Evolutionary conservation across 2,888 invertebrate genomes (phyloP).

Genomic region (Cryptus viduatorius): DNA sequence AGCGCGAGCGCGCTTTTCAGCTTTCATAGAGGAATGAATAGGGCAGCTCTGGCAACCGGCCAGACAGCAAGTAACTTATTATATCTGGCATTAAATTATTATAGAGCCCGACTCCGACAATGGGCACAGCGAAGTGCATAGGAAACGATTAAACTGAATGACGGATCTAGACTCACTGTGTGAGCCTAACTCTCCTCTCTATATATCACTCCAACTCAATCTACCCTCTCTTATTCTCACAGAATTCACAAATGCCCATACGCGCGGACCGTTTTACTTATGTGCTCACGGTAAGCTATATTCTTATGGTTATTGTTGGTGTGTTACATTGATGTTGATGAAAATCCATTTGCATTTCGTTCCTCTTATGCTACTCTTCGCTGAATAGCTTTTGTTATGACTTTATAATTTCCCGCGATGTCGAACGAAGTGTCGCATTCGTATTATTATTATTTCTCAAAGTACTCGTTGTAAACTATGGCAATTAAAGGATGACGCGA

Average conservation of each 20-base stretch:
- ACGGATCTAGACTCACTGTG: constrained; percentile 77
- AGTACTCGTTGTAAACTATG: neutral
- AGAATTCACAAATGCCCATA: constrained; percentile 22
- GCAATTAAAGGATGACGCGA: constrained; percentile 1
- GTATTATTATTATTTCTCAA: neutral
- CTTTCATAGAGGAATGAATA: constrained; percentile 83
- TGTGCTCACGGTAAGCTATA: neutral
- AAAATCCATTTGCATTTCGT: constrained; percentile 22
- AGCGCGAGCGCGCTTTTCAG: constrained; percentile 79
- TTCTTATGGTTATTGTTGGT: constrained; percentile 26
- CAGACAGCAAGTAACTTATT: constrained; percentile 85
- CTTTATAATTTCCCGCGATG: constrained; percentile 9
- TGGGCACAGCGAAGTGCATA: constrained; percentile 84
- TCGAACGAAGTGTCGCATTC: neutral
- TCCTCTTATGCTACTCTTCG: neutral
- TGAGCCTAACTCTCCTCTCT: constrained; percentile 15
- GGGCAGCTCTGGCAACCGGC: constrained; percentile 82
- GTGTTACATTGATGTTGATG: constrained; percentile 21
- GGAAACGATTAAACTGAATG: constrained; percentile 84
- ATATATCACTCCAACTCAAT: constrained; percentile 31
- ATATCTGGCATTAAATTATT: constrained; percentile 85
- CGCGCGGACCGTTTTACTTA: constrained; percentile 16
- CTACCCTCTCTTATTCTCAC: constrained; percentile 22
- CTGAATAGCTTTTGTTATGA: constrained; percentile 7
- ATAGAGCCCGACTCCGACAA: constrained; percentile 82